These are phyloP conservation scores for Amazona vittata DNA, from an alignment of 2,113 vertebrate species.

Conservation along the genomic window DNA sequence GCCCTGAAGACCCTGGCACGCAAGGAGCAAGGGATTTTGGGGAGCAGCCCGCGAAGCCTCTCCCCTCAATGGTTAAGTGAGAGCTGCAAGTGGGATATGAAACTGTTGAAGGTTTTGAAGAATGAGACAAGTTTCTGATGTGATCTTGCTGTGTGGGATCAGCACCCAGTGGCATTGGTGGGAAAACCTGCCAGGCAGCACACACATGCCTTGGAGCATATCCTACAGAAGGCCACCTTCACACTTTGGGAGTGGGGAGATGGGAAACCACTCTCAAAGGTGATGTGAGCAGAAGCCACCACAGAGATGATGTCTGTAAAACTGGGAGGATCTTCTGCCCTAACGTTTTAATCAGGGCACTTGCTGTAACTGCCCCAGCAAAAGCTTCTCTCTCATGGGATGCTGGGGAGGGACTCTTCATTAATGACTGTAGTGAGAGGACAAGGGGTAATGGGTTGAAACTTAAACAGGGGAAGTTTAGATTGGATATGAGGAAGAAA, in stretches of 20 bases:
- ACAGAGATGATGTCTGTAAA: rapidly evolving
- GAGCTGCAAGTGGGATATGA: not conserved
- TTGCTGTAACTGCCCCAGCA: not conserved
- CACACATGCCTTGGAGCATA: not conserved
- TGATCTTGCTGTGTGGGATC: not conserved
- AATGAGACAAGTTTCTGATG: not conserved
- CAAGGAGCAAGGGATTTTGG: not conserved
- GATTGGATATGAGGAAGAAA: no score
- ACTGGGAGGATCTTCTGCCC: not conserved
- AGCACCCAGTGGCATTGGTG: rapidly evolving
- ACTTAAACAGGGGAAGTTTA: no score
- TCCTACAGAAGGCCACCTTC: not conserved
- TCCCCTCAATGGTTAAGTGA: not conserved
- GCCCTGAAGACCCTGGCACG: not conserved
- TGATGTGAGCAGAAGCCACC: not conserved
- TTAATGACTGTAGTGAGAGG: no score
- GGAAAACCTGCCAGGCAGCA: not conserved
- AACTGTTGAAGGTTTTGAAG: not conserved
- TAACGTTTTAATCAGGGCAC: not conserved
- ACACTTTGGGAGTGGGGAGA: not conserved
- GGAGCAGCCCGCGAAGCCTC: not conserved
- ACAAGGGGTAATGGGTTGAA: no score
- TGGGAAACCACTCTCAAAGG: not conserved
- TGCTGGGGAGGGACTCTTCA: no score
- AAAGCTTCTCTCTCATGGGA: not conserved